Evolutionary conservation across 2,797 vertebrate genomes (phyloP).

Genomic region (Paratrypauchen microcephalus): DNA sequence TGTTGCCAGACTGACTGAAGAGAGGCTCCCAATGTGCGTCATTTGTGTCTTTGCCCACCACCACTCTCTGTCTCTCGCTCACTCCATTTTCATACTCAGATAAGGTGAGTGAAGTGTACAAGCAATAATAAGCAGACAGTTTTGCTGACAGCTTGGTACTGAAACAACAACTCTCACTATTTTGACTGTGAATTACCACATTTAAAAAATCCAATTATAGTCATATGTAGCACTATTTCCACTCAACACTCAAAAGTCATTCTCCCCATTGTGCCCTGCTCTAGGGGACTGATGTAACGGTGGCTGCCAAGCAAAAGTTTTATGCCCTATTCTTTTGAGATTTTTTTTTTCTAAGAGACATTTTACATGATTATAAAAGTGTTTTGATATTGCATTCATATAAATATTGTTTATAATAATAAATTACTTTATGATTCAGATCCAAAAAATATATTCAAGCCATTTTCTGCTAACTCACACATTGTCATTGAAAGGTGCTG

Average conservation of each 20-base stretch:
- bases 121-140: background rate
- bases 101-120: background rate
- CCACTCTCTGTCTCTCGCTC: no score
- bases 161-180: background rate
- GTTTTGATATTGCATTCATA: background rate
- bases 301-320: background rate
- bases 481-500: slow-evolving; percentile 20
- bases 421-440: background rate
- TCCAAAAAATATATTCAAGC: background rate
- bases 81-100: background rate
- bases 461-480: slow-evolving; percentile 19
- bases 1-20: no score
- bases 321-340: background rate
- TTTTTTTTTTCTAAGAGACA: background rate
- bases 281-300: background rate
- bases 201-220: background rate
- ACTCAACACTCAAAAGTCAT: background rate
- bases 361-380: background rate
- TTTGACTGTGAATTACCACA: background rate
- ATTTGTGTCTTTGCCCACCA: no score
- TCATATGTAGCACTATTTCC: no score
- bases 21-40: no score
- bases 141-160: background rate
- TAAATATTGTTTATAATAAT: background rate
- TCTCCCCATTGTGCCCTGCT: background rate